Percentiles rank a stretch among this genome's conserved stretches.
phyloP scores from a whole-genome alignment of 1,140 invertebrate species.

The Marisa cornuarietis region DNA sequence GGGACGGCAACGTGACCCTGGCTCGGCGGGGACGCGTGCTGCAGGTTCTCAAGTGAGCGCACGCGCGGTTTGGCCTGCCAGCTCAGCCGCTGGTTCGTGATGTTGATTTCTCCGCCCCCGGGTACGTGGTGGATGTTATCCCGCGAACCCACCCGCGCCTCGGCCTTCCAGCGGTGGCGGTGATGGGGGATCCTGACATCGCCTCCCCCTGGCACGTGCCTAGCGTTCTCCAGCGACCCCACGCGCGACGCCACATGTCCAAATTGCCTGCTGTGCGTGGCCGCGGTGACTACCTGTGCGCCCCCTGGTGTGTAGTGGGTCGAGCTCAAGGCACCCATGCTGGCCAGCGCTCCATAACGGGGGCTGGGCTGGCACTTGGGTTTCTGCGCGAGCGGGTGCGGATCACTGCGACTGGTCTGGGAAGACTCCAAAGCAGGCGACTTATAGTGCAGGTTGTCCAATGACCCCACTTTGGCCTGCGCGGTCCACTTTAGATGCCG shows the following conservation, averaged over 20 bases:
- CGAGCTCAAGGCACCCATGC: constrained; percentile 22
- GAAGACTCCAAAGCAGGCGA: not conserved
- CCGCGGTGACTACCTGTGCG: constrained; percentile 20
- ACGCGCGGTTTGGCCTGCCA: constrained; percentile 57
- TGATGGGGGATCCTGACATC: constrained; percentile 42
- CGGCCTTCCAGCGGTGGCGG: constrained; percentile 36
- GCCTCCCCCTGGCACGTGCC: constrained; percentile 50
- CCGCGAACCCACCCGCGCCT: constrained; percentile 50
- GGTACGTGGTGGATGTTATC: constrained; percentile 54
- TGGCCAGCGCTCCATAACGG: constrained; percentile 39
- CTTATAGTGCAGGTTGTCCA: constrained; percentile 83
- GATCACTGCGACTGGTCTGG: constrained; percentile 23
- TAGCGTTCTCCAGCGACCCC: constrained; percentile 53
- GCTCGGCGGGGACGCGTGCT: constrained; percentile 47
- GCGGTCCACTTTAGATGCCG: constrained; percentile 90
- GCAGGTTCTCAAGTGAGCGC: constrained; percentile 54
- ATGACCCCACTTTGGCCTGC: constrained; percentile 80
- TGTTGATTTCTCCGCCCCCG: constrained; percentile 51
- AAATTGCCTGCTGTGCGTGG: not conserved
- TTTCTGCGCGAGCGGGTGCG: not conserved
- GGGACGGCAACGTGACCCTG: constrained; percentile 45
- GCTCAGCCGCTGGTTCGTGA: constrained; percentile 44
- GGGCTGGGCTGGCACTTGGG: constrained; percentile 30
- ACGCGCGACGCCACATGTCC: constrained; percentile 48
- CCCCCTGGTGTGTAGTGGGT: constrained; percentile 44